Conservation (phyloP, 2,888 invertebrate species). For the Crepidodera aurea region DNA sequence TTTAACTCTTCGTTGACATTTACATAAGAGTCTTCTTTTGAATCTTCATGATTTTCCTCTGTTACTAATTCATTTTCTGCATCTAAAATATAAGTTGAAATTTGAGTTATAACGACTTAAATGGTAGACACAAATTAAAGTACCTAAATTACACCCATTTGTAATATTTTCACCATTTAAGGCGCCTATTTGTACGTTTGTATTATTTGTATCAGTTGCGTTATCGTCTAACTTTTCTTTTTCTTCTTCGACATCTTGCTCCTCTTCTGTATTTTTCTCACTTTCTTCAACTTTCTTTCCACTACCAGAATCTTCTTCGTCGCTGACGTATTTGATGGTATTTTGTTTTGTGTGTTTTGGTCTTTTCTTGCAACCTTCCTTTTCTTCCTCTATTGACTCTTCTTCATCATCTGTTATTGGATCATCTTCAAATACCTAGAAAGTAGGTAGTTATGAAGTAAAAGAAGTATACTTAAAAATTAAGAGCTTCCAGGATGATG, state of each 20-base stretch:
- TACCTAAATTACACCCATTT: conserved; percentile 36
- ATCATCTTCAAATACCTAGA: conserved; percentile 60
- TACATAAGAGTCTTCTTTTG: conserved; percentile 23
- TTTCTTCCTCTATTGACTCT: conserved; percentile 57
- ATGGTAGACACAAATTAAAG: no score
- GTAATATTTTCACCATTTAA: conserved; percentile 30
- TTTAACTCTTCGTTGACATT: conserved; percentile 46
- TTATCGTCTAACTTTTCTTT: conserved; percentile 11
- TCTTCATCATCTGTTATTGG: conserved; percentile 56
- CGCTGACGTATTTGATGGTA: conserved; percentile 57
- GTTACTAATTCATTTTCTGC: conserved; percentile 16
- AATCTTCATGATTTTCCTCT: conserved; percentile 8
- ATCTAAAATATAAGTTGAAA: conserved; percentile 13
- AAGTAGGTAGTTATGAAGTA: no score
- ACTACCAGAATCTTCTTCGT: conserved; percentile 45
- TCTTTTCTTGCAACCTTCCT: conserved; percentile 45
- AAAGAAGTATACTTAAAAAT: no score
- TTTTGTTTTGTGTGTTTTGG: conserved; percentile 53
- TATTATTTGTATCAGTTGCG: conserved; percentile 18
- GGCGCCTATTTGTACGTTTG: conserved; percentile 33
- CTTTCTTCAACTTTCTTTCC: conserved; percentile 33
- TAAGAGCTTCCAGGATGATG: no score
- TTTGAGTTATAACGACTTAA: no score
- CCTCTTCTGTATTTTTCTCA: no score
- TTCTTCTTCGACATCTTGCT: conserved; percentile 34